Conservation (phyloP, 2,888 invertebrate genomes). For the Brenthis hecate region DNA sequence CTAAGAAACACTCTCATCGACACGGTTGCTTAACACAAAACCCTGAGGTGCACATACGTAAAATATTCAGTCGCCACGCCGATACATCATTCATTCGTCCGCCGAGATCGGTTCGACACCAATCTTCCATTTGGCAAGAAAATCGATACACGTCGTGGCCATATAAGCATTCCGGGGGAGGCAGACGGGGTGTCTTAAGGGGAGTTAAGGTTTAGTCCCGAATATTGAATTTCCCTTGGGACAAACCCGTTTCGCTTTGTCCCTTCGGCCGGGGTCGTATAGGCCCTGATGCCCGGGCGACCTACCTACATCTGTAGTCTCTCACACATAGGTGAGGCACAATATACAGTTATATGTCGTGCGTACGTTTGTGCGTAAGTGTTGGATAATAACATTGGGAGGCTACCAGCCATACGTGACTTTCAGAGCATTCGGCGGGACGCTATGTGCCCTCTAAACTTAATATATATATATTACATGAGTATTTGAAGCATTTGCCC, state of each 20-base stretch:
- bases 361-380: constrained; percentile 72
- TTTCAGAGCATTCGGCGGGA: constrained; percentile 76
- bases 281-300: constrained; percentile 78
- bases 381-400: constrained; percentile 79
- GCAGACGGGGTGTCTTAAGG: constrained; percentile 80
- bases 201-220: constrained; percentile 83
- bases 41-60: constrained; percentile 64
- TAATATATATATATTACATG: constrained; percentile 46
- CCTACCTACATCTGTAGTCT: constrained; percentile 45
- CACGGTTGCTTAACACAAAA: constrained; percentile 73
- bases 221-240: constrained; percentile 84
- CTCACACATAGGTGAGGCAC: constrained; percentile 30
- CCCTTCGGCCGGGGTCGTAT: constrained; percentile 80
- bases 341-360: constrained; percentile 38
- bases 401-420: constrained; percentile 77
- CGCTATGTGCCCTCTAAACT: constrained; percentile 61
- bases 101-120: constrained; percentile 79
- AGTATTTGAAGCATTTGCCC: constrained; percentile 63
- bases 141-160: constrained; percentile 83
- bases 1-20: constrained; percentile 71
- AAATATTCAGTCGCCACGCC: constrained; percentile 76
- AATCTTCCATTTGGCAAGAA: constrained; percentile 83
- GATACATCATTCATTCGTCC: constrained; percentile 82
- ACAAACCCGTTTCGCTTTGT: constrained; percentile 83
- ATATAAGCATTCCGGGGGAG: constrained; percentile 82